These are phyloP conservation scores for Solenodon paradoxus DNA, from an alignment of 2,113 vertebrate species.

Conservation along the genomic window DNA sequence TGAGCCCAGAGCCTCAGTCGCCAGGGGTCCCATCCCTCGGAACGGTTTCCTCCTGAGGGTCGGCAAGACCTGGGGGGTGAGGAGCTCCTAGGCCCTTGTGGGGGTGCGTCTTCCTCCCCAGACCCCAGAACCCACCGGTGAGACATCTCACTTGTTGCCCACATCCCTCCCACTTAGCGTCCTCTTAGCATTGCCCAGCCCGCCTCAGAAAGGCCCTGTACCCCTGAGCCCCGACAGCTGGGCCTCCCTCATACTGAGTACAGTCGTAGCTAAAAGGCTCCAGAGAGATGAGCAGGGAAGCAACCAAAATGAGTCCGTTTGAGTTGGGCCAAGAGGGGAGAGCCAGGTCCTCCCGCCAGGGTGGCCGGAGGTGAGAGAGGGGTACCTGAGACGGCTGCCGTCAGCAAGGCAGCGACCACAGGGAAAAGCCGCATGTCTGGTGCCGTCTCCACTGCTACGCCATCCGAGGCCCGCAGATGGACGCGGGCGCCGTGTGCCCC, in stretches of 20 bases:
- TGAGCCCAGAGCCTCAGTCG: not conserved
- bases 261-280: not conserved
- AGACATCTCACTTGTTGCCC: rapidly evolving
- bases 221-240: not conserved
- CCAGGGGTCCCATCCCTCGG: not conserved
- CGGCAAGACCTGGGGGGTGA: not conserved
- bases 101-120: not conserved
- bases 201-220: rapidly evolving
- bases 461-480: not conserved
- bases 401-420: not conserved
- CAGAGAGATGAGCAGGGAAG: not conserved
- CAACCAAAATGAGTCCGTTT: not conserved
- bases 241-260: not conserved
- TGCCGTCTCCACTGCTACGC: not conserved
- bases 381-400: slow-evolving; percentile 53
- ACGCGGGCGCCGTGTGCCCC: not conserved
- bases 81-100: not conserved
- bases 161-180: not conserved
- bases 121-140: rapidly evolving
- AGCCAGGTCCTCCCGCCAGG: not conserved
- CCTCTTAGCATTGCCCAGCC: not conserved
- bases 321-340: not conserved
- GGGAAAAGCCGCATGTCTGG: slow-evolving; percentile 27
- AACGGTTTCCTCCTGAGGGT: not conserved
- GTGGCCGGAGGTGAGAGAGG: not conserved